Evolutionary conservation across 1,140 invertebrate genomes (phyloP).

Genomic region (Drosophila hydei): DNA sequence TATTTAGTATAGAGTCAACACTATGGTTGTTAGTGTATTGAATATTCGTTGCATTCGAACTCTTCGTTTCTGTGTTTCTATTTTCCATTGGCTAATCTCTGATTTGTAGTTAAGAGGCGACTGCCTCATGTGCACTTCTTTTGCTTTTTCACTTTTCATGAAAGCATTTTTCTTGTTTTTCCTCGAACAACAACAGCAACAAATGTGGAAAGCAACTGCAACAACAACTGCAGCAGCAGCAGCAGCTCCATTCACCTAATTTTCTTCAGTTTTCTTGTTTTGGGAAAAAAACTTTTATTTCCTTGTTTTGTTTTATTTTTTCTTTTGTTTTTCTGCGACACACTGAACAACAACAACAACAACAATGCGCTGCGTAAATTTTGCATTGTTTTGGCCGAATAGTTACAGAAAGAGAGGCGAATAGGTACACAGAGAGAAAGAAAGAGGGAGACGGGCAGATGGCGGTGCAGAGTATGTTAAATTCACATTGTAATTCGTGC

Average conservation of each 20-base stretch:
- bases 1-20: too few species aligned
- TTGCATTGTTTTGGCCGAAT: constrained; percentile 43
- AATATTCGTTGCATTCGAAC: neutral
- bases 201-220: constrained; percentile 1
- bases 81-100: constrained; percentile 45
- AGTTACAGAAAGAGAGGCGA: neutral
- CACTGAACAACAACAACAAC: constrained; percentile 43
- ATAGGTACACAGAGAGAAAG: neutral
- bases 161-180: constrained; percentile 10
- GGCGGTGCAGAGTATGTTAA: constrained; percentile 16
- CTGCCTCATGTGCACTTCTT: constrained; percentile 26
- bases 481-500: constrained; percentile 66
- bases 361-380: constrained; percentile 36
- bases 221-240: neutral
- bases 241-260: constrained; percentile 70
- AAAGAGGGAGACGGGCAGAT: neutral
- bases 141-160: constrained; percentile 42
- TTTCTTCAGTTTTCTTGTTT: constrained; percentile 43
- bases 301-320: constrained; percentile 51
- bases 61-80: constrained; percentile 37
- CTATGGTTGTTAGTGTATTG: neutral
- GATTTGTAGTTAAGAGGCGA: constrained; percentile 38
- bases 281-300: constrained; percentile 69
- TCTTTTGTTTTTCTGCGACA: constrained; percentile 36
- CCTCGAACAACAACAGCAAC: constrained; percentile 15